Base-by-base conservation (phyloP, 2,888 invertebrate genomes). In the Papilio protenor region DNA sequence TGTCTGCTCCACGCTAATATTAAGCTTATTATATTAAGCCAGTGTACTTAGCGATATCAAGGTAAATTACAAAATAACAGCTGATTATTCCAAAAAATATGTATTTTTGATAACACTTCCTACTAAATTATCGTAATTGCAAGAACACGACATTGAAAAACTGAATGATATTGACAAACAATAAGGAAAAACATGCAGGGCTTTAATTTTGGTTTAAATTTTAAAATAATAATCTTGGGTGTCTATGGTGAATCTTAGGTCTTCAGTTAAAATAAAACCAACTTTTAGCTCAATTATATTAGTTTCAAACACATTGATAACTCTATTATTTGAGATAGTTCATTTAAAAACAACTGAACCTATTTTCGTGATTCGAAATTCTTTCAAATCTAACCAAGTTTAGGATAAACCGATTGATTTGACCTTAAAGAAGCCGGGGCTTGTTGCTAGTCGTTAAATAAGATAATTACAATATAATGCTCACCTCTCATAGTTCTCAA, bases 401-500 rank as follows among this genome's bases (percentile, higher is more conserved):
- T 40, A 40, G 40, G 40, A 40, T 40, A 40, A 40, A 40, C 40
- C 40, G 40, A 8, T 6, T 12, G 14, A 49, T 49, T 49, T 49
- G 14, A 49, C 49, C 49, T 4, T 49, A 49, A 16, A n/a, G 52
- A 52, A n/a, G 8, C n/a, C n/a, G 11, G 57, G 21, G 16, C 21
- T 2, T 12, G 11, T 12, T 61, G 16, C 1, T 61, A 27, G 6
- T 11, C 10, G 61, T 27, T 27, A 6, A 3, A 61, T 61, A 33
- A 61, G 27, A 23, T 12, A 27, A 12, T 27, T 27, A 59, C 18
- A 55, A 2, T 12, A 33, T n/a, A 49, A 74, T 57, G 75, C 95
- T 95, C 89, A 97, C 97, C 96, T 95, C 87, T 97, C 96, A 86
- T 96, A 97, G 88, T 98, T 97, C 81, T 96, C 96, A 85, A 97